Evolutionary conservation across 2,113 vertebrate species (phyloP), one percentile per base, ranked within the genome.

Genomic region (Ia io): DNA sequence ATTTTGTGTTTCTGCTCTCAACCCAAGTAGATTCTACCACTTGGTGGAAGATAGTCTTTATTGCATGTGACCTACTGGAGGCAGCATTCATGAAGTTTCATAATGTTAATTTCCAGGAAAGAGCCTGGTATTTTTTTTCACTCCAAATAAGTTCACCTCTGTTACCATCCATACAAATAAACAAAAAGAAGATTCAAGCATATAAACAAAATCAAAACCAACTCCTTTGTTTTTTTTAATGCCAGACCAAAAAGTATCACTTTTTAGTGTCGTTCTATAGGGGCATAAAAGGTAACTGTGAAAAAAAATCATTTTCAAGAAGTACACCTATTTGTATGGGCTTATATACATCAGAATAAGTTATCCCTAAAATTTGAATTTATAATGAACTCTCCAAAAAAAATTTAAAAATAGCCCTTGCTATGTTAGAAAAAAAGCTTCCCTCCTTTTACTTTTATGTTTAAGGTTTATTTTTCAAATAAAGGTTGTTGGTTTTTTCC

Each of bases 381-480:
- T 86, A 73, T 93, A 82, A 93, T 85, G 37, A 94, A 37, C 20
- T 78, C 2, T 74, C 51, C 1, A 53, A 4, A 92, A 91, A 92
- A 32, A 90, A 25, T 32, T 90, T 88, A 53, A 67, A 90, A 85
- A 44, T 67, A 88, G 17, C 28, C 42, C 14, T 65, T 71, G 6
- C 6, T 87, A 3, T 73, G 76, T 84, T 47, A 88, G 86, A 78
- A 88, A 94, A 94, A 93, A 1, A 76, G 47, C 49, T 65, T 84
- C 16, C 71, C 5, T 79, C 32, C 10, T 82, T 95, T 96, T 82
- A 59, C 70, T 91, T 88, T 89, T 25, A 90, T 59, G 69, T 83
- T 67, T 82, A 73, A 30, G 25, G 51, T 88, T 67, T 82, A 51
- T 56, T 86, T 91, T 93, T 77, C 40, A 92, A 85, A 93, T 30